These are phyloP conservation scores for Cladorhizidae sp. DNA, from an alignment of 37 sponge, comb jelly and placozoan genomes.

Conservation along the genomic window DNA sequence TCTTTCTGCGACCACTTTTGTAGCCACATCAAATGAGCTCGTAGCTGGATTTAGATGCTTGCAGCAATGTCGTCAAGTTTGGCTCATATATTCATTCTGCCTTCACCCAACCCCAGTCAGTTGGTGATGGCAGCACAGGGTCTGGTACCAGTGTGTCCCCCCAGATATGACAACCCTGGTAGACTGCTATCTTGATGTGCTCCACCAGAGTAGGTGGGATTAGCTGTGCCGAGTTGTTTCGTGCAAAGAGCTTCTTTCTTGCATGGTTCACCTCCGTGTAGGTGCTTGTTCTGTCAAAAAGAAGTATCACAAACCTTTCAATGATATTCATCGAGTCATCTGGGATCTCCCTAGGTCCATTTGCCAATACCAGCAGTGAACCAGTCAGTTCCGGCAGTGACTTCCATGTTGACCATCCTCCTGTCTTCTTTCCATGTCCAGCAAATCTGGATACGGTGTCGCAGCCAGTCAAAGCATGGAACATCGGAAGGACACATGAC, in stretches of 20 bases:
- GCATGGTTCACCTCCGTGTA: too few species aligned
- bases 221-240: too few species aligned
- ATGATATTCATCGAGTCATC: not conserved
- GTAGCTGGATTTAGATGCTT: not conserved
- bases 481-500: too few species aligned
- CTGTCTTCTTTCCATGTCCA: too few species aligned
- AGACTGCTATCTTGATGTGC: not conserved
- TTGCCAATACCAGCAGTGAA: slow-evolving; percentile 17
- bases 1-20: not conserved
- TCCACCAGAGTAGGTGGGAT: not conserved
- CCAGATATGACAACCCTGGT: not conserved
- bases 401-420: too few species aligned
- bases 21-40: not conserved
- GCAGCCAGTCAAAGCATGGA: too few species aligned
- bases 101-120: not conserved
- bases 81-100: not conserved
- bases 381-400: slow-evolving; percentile 4
- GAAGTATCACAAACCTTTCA: slow-evolving; percentile 19
- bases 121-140: not conserved
- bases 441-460: too few species aligned
- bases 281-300: too few species aligned
- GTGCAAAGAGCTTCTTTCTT: too few species aligned
- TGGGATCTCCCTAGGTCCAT: slow-evolving; percentile 5
- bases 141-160: not conserved
- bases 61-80: not conserved